Evolutionary conservation across 1,140 invertebrate species (phyloP).

Genomic region (Drosophila gunungcola): DNA sequence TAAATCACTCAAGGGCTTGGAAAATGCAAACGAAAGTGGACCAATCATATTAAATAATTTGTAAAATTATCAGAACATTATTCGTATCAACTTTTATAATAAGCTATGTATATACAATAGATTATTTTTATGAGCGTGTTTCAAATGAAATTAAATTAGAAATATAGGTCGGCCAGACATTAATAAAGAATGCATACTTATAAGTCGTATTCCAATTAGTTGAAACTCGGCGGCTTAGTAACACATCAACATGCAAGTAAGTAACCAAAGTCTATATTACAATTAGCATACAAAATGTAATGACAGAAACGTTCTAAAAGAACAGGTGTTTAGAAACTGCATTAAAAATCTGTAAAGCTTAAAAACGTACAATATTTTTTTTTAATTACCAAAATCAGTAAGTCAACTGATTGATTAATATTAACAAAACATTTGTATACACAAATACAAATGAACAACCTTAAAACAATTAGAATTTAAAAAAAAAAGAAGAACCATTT

Average conservation of each 20-base stretch:
- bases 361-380: too few species aligned
- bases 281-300: slow-evolving; percentile 1
- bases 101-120: background rate
- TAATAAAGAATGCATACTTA: slow-evolving; percentile 13
- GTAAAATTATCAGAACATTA: background rate
- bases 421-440: too few species aligned
- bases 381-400: too few species aligned
- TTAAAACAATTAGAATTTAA: too few species aligned
- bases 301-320: slow-evolving; percentile 1
- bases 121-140: background rate
- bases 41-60: background rate
- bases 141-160: slow-evolving; percentile 6
- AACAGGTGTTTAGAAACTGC: background rate
- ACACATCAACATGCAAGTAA: slow-evolving; percentile 3
- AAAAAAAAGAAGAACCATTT: background rate
- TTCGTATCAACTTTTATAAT: background rate
- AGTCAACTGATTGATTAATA: too few species aligned
- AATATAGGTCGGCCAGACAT: background rate
- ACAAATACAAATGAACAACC: too few species aligned
- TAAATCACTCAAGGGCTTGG: slow-evolving; percentile 10
- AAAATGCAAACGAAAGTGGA: slow-evolving; percentile 10
- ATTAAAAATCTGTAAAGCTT: too few species aligned
- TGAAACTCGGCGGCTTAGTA: slow-evolving; percentile 7
- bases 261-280: background rate
- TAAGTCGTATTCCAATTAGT: slow-evolving; percentile 7